phyloP scores from a whole-genome alignment of 2,888 invertebrate genomes.

The Heliconius ethilla region DNA sequence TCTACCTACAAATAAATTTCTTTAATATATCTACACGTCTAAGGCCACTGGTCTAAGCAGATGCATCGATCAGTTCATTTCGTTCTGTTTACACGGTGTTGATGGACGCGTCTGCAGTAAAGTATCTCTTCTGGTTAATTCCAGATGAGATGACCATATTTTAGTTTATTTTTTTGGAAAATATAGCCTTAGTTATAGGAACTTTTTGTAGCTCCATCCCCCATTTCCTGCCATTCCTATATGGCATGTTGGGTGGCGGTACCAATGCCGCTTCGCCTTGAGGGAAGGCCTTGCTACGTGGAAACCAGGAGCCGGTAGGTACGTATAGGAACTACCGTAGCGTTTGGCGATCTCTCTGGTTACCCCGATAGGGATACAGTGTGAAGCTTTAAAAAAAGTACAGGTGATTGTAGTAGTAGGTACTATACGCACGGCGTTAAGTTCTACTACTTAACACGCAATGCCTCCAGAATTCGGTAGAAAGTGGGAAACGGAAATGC shows the following conservation, averaged over 20 bases:
- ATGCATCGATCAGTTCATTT: conserved; percentile 6
- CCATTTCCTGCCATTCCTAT: too few relatives aligned
- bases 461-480: too few relatives aligned
- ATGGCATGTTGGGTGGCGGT: too few relatives aligned
- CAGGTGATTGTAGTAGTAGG: too few relatives aligned
- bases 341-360: not conserved
- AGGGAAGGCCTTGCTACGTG: too few relatives aligned
- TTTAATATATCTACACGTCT: not conserved
- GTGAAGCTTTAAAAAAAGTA: not conserved
- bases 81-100: conserved; percentile 36
- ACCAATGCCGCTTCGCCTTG: too few relatives aligned
- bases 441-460: too few relatives aligned
- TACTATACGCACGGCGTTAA: too few relatives aligned
- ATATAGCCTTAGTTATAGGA: not conserved
- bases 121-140: conserved; percentile 33
- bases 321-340: too few relatives aligned
- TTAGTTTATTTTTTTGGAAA: not conserved
- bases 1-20: not conserved
- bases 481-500: too few relatives aligned
- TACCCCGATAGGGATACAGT: not conserved
- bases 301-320: too few relatives aligned
- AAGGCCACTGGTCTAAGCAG: conserved; percentile 13
- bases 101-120: conserved; percentile 39
- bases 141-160: conserved; percentile 13
- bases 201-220: too few relatives aligned